Percentiles rank a stretch among this genome's conserved stretches.
phyloP scores from a whole-genome alignment of 2,797 vertebrate species.

The Columba guinea region DNA sequence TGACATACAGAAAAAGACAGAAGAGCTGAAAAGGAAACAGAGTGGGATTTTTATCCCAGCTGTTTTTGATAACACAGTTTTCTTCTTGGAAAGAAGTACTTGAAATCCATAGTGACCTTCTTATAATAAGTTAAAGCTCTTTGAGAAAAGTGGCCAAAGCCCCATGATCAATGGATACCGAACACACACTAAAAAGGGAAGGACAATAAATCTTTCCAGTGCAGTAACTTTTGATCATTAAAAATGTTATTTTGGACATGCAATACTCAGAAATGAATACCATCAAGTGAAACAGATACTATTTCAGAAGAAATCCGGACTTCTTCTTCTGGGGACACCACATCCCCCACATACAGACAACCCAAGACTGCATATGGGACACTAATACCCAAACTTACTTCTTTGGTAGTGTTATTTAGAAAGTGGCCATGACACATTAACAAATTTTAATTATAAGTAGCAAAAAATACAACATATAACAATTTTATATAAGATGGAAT shows the following conservation, averaged over 20 bases:
- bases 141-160: background rate
- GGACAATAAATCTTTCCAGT: conserved; percentile 12
- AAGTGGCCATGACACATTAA: background rate
- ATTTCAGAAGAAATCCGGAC: background rate
- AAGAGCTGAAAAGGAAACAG: background rate
- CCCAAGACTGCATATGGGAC: background rate
- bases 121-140: background rate
- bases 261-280: background rate
- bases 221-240: conserved; percentile 3
- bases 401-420: background rate
- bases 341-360: background rate
- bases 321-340: background rate
- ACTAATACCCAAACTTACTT: background rate
- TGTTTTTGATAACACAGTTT: conserved; percentile 11
- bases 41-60: background rate
- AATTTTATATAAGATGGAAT: background rate
- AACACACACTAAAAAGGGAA: conserved; percentile 32
- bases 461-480: background rate
- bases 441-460: background rate
- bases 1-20: background rate
- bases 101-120: conserved; percentile 22
- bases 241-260: background rate
- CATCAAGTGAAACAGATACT: background rate
- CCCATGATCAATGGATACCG: background rate
- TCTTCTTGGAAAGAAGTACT: conserved; percentile 15